phyloP scores from a whole-genome alignment of 2,113 vertebrate species.

The Zosterops pallidus region DNA sequence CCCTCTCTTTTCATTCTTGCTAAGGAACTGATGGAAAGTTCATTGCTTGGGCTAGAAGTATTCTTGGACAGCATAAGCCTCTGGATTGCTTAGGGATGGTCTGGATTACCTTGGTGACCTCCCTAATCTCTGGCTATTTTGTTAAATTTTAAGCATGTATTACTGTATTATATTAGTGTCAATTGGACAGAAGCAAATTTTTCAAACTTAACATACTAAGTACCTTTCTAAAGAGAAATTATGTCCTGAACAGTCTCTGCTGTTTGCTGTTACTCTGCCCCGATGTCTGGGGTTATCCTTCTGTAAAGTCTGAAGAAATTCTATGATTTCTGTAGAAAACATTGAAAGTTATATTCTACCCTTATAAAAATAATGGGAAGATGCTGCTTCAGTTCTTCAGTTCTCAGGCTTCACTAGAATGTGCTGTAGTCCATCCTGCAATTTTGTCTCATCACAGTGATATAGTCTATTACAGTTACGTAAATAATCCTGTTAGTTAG shows the following conservation, averaged over 20 bases:
- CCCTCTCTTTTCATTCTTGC: background rate
- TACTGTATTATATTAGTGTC: background rate
- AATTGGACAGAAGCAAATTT: background rate
- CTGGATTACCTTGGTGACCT: background rate
- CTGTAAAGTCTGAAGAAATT: background rate
- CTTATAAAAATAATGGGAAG: background rate
- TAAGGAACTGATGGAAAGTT: background rate
- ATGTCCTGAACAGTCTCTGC: background rate
- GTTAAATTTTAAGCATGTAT: background rate
- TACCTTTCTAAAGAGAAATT: background rate
- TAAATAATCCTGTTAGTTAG: background rate
- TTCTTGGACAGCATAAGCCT: background rate
- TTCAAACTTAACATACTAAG: background rate
- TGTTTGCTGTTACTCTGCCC: background rate
- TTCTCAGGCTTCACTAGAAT: background rate
- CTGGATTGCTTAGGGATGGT: background rate
- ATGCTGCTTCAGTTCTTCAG: background rate
- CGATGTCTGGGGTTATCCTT: background rate
- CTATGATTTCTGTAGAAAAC: background rate
- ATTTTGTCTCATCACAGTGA: background rate
- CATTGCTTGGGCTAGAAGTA: background rate
- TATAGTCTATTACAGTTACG: background rate
- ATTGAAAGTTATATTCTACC: background rate
- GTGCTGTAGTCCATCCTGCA: background rate
- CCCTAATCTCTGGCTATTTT: background rate